A percentile compares a stretch with the other conserved stretches of the same genome.
Conservation (phyloP, 2,113 vertebrate genomes). For the Rutilus rutilus region DNA sequence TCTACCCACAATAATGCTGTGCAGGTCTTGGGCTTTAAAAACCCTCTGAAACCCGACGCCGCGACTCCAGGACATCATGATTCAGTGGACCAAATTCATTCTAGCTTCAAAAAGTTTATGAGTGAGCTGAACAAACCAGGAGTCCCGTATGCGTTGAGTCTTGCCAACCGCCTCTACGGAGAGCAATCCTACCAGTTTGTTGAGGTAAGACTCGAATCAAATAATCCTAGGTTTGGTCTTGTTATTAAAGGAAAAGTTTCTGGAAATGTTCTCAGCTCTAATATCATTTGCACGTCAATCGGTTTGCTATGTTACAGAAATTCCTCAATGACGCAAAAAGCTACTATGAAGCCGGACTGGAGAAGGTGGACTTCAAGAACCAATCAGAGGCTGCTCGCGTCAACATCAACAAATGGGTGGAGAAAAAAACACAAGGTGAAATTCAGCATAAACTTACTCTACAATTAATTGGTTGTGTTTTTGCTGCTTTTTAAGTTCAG, state of each 20-base stretch:
- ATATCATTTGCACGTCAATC: background rate
- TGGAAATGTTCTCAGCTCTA: background rate
- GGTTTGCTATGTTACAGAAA: constrained; percentile 62
- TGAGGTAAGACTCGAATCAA: constrained; percentile 67
- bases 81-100: constrained; percentile 72
- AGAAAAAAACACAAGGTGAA: constrained; percentile 73
- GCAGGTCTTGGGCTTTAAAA: constrained; percentile 1
- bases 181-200: constrained; percentile 85
- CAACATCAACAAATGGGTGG: constrained; percentile 79
- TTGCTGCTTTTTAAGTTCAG: background rate
- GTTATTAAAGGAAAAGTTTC: background rate
- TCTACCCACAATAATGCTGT: background rate
- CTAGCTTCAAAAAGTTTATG: constrained; percentile 76
- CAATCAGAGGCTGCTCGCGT: constrained; percentile 63
- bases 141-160: constrained; percentile 77
- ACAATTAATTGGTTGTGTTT: background rate
- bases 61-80: background rate
- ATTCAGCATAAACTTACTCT: background rate
- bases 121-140: constrained; percentile 77
- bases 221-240: too few species aligned
- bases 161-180: constrained; percentile 88
- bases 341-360: constrained; percentile 72
- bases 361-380: constrained; percentile 70
- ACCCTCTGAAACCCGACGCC: background rate
- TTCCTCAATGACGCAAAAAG: constrained; percentile 66